These are phyloP conservation scores for Carpatolechia fugitivella DNA, from an alignment of 2,888 invertebrate genomes.

Conservation along the genomic window DNA sequence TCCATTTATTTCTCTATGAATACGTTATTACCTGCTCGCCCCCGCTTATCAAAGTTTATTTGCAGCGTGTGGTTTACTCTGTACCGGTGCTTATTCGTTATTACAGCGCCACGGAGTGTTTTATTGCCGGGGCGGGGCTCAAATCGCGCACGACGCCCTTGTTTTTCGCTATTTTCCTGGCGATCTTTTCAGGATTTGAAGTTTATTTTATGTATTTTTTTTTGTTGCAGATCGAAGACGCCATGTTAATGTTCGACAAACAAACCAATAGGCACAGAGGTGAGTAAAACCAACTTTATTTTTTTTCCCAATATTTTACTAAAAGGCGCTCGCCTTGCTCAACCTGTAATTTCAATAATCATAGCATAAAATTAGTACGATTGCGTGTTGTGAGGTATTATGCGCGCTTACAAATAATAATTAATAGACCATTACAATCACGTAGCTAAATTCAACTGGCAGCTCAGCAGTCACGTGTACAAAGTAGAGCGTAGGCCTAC, in stretches of 20 bases:
- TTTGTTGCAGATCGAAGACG: conserved; percentile 97
- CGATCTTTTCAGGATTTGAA: conserved; percentile 58
- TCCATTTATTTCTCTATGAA: conserved; percentile 80
- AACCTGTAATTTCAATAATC: conserved; percentile 26
- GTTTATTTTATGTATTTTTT: conserved; percentile 61
- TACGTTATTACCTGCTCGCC: conserved; percentile 80
- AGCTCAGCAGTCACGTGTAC: conserved; percentile 17
- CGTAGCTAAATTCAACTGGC: conserved; percentile 23
- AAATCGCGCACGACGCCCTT: conserved; percentile 71
- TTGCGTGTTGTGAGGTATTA: conserved; percentile 33
- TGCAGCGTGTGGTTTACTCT: conserved; percentile 79
- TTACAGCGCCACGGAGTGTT: conserved; percentile 75
- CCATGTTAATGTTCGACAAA: conserved; percentile 99
- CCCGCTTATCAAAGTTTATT: conserved; percentile 80
- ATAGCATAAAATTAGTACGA: conserved; percentile 28
- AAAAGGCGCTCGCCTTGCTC: not conserved
- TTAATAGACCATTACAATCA: conserved; percentile 33
- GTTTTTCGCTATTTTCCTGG: conserved; percentile 66
- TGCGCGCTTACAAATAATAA: conserved; percentile 30
- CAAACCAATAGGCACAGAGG: conserved; percentile 99
- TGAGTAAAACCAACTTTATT: conserved; percentile 69
- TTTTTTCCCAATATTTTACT: not conserved
- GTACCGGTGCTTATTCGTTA: conserved; percentile 79
- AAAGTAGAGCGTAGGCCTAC: conserved; percentile 5
- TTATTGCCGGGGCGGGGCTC: conserved; percentile 75